These are phyloP conservation scores for Ptychodera flava DNA, from an alignment of 35 echinoderm and acorn worm species.

Conservation along the genomic window DNA sequence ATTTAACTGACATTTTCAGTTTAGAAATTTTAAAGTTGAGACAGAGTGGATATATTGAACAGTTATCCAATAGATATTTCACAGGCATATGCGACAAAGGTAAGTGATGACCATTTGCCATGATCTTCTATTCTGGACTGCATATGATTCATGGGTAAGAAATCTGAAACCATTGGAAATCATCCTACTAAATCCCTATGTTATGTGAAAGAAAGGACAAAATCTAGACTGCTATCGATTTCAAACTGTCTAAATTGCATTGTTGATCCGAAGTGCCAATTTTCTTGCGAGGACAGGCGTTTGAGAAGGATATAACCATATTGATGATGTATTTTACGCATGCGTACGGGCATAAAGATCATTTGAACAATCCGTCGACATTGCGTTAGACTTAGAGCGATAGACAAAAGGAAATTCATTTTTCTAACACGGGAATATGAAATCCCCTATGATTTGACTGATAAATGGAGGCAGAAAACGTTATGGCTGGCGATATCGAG, in stretches of 20 bases:
- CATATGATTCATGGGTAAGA: not conserved
- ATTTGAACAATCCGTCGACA: too few relatives aligned
- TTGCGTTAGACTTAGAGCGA: too few relatives aligned
- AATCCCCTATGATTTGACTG: too few relatives aligned
- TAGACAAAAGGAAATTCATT: too few relatives aligned
- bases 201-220: not conserved
- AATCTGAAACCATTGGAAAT: not conserved
- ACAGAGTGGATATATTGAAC: conserved; percentile 15
- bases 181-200: not conserved
- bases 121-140: not conserved
- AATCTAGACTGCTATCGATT: not conserved
- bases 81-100: conserved; percentile 3
- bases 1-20: not conserved
- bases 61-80: conserved; percentile 11
- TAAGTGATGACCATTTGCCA: conserved; percentile 2
- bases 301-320: too few relatives aligned
- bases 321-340: too few relatives aligned
- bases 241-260: not conserved
- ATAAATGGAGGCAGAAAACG: too few relatives aligned
- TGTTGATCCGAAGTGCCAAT: not conserved
- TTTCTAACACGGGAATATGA: too few relatives aligned
- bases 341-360: too few relatives aligned
- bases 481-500: too few relatives aligned
- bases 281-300: too few relatives aligned
- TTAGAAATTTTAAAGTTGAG: conserved; percentile 3